phyloP scores from a whole-genome alignment of 2,888 invertebrate species.

The Phlogophora meticulosa region DNA sequence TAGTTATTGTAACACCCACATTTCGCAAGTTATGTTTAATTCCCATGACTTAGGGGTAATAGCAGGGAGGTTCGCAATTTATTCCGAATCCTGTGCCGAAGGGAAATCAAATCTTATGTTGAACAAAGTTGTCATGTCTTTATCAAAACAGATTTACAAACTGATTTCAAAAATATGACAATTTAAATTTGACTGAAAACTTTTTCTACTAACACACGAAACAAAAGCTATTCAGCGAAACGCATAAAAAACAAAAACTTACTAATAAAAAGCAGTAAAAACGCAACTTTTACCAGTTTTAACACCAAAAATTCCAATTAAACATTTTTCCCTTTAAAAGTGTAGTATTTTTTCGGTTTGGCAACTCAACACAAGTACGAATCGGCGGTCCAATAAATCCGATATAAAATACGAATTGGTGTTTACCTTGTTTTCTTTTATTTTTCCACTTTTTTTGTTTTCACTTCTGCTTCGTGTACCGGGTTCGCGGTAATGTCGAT shows the following conservation, averaged over 20 bases:
- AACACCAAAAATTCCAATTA: constrained; percentile 34
- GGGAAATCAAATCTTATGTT: too few relatives aligned
- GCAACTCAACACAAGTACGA: constrained; percentile 64
- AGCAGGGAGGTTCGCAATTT: too few relatives aligned
- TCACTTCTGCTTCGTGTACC: constrained; percentile 60
- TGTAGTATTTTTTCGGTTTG: constrained; percentile 49
- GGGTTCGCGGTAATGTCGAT: constrained; percentile 57
- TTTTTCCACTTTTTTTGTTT: constrained; percentile 70
- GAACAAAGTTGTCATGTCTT: too few relatives aligned
- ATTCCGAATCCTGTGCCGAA: too few relatives aligned
- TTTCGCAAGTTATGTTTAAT: too few relatives aligned
- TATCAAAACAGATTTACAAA: too few relatives aligned
- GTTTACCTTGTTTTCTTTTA: constrained; percentile 78
- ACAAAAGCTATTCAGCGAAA: constrained; percentile 12
- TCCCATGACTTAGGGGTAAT: too few relatives aligned
- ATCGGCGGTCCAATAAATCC: constrained; percentile 74
- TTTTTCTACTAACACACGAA: constrained; percentile 5
- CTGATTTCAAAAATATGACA: too few relatives aligned
- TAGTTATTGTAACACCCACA: too few relatives aligned
- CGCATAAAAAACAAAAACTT: constrained; percentile 18
- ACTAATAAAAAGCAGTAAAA: constrained; percentile 21
- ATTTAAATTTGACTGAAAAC: constrained; percentile 7
- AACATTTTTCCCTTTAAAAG: constrained; percentile 37
- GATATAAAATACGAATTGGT: constrained; percentile 77
- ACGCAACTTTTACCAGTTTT: constrained; percentile 26